Base-by-base conservation (phyloP, 2,113 vertebrate genomes). In the Edolisoma coerulescens region DNA sequence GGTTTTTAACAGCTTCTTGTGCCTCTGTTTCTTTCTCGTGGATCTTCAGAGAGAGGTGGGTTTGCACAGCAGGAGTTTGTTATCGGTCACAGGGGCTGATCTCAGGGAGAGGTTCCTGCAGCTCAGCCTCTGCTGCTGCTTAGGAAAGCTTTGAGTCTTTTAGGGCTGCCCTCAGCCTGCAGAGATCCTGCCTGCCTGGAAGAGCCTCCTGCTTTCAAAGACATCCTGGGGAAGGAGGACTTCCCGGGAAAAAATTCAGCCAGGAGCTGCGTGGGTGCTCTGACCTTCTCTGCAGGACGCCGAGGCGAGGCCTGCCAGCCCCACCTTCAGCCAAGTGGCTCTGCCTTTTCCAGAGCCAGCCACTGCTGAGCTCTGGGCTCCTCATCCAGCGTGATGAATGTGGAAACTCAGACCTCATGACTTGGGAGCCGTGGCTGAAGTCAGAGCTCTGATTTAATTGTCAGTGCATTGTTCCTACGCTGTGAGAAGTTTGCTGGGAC, bases 401-500 rank as follows among this genome's bases (percentile, higher is more conserved):
- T 85, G 92, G 90, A 93, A 94, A 94, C 70, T 87, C 74, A 64
- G 82, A 2, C 28, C 7, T 3, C 61, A 11, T 47, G 65, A 41
- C 78, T 60, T 21, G 78, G 81, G 90, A 82, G 74, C 26, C 30
- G 69, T 37, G 86, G 74, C 64, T 71, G 70, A 3, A 42, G 52
- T 68, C 44, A 57, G 20, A 50, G 74, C 10, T 52, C 84, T 20
- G 37, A 9, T 83, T 82, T 67, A 76, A 69, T 90, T 68, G 28
- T 75, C 56, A 10, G 47, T 4, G 13, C 69, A 54, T 91, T 92
- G 93, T 95, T 93, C 42, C 79, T 16, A 1, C 33, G 1, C 9
- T n/a, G 68, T 52, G 80, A 89, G 90, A 59, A 70, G 71, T 84
- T 95, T 75, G 39, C 80, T 75, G 91, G 76, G 86, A 89, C 89